These are phyloP conservation scores for Myotis lucifugus DNA, from an alignment of 2,113 vertebrate genomes.

Conservation along the genomic window DNA sequence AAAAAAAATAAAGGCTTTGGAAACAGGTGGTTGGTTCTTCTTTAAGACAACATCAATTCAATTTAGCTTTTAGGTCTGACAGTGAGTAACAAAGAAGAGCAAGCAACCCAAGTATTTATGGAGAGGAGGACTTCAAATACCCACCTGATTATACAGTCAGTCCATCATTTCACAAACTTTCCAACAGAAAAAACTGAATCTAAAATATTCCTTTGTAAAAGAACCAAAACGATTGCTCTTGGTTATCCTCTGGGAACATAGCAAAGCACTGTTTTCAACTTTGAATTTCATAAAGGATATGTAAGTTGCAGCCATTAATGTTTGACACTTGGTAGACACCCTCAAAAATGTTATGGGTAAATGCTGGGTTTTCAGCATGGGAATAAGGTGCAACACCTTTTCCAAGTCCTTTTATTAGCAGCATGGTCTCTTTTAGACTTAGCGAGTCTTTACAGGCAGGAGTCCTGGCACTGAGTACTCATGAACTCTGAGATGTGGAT, in stretches of 20 bases:
- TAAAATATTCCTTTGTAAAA: conserved; percentile 24
- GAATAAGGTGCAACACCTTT: not conserved
- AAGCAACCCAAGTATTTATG: not conserved
- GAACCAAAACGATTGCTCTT: not conserved
- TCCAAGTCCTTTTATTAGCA: not conserved
- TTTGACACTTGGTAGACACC: not conserved
- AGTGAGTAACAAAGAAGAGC: not conserved
- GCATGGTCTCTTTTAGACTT: not conserved
- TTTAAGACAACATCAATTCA: not conserved
- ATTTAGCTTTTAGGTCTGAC: not conserved
- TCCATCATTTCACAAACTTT: conserved; percentile 40
- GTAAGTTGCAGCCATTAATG: not conserved
- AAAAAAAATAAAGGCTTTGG: not conserved
- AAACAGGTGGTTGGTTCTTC: not conserved
- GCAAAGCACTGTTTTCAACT: conserved; percentile 33
- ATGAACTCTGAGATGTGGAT: no score
- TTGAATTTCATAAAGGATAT: conserved; percentile 29
- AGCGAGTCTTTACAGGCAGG: no score
- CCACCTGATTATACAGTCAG: not conserved
- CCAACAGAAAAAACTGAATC: conserved; percentile 24
- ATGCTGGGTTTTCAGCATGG: not conserved
- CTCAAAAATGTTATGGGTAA: not conserved
- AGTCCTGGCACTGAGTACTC: no score
- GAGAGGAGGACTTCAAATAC: conserved; percentile 21
- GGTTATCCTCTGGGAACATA: not conserved